A percentile compares a stretch with the other conserved stretches of the same genome.
phyloP scores from a whole-genome alignment of 2,888 invertebrate genomes.

The Alviniconcha strummeri region DNA sequence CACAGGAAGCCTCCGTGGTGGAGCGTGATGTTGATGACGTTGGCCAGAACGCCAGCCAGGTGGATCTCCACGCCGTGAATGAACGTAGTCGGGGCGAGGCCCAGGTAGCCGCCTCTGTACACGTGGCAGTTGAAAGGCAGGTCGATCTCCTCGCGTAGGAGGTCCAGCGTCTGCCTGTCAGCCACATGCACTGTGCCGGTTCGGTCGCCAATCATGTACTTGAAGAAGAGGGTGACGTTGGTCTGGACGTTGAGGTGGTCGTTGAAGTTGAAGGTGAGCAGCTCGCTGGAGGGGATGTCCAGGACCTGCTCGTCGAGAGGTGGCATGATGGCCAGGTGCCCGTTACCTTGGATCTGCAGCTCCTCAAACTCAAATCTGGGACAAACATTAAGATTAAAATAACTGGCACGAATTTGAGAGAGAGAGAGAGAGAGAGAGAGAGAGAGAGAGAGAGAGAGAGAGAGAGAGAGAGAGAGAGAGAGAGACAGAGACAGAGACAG shows the following conservation, averaged over 20 bases:
- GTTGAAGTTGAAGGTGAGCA: conserved; percentile 33
- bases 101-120: conserved; percentile 55
- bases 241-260: conserved; percentile 35
- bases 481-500: no score
- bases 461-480: no score
- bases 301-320: conserved; percentile 37
- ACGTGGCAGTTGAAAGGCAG: conserved; percentile 60
- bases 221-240: conserved; percentile 58
- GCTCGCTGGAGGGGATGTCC: conserved; percentile 31
- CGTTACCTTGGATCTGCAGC: conserved; percentile 62
- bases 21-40: conserved; percentile 57
- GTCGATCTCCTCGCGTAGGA: conserved; percentile 56
- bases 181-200: conserved; percentile 60
- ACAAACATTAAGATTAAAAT: no score
- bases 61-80: conserved; percentile 62
- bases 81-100: conserved; percentile 58
- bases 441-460: no score
- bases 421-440: no score
- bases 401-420: no score
- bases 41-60: conserved; percentile 54
- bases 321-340: conserved; percentile 56
- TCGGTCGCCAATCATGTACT: conserved; percentile 64
- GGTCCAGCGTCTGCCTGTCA: conserved; percentile 52
- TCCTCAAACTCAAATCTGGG: conserved; percentile 56
- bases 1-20: conserved; percentile 61